These are phyloP conservation scores for Illadopsis cleaveri DNA, from an alignment of 2,113 vertebrate genomes.

Conservation along the genomic window DNA sequence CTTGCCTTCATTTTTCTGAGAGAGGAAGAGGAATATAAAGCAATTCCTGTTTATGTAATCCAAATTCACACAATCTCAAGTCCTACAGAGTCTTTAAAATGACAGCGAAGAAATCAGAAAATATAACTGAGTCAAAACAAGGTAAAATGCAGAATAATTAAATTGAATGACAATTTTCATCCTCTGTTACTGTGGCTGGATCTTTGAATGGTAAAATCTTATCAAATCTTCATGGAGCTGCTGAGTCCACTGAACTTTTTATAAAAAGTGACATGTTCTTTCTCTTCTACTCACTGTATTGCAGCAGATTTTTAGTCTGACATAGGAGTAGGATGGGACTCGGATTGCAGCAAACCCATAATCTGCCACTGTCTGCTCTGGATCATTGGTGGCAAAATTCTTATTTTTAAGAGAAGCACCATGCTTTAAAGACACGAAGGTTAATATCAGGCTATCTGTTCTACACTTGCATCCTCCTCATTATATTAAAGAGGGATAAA, in stretches of 20 bases:
- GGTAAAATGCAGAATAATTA: background rate
- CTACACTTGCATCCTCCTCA: background rate
- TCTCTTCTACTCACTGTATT: background rate
- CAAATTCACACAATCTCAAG: background rate
- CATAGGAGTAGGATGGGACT: background rate
- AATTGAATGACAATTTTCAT: background rate
- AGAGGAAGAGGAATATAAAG: background rate
- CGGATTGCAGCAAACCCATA: background rate
- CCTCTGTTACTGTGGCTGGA: background rate
- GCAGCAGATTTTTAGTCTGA: background rate
- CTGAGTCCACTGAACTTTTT: background rate
- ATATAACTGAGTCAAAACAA: background rate
- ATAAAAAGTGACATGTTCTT: background rate
- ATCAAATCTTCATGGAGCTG: background rate
- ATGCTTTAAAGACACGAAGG: background rate
- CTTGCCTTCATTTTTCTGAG: background rate
- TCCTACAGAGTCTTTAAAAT: background rate
- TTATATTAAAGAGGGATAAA: background rate
- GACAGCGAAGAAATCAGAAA: background rate
- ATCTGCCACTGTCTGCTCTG: background rate
- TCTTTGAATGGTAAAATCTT: background rate
- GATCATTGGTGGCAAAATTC: background rate
- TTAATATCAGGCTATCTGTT: background rate
- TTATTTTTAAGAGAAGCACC: background rate
- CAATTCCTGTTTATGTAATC: background rate